Evolutionary conservation across 2,888 invertebrate genomes (phyloP).

Genomic region (Lamellibrachia satsuma): DNA sequence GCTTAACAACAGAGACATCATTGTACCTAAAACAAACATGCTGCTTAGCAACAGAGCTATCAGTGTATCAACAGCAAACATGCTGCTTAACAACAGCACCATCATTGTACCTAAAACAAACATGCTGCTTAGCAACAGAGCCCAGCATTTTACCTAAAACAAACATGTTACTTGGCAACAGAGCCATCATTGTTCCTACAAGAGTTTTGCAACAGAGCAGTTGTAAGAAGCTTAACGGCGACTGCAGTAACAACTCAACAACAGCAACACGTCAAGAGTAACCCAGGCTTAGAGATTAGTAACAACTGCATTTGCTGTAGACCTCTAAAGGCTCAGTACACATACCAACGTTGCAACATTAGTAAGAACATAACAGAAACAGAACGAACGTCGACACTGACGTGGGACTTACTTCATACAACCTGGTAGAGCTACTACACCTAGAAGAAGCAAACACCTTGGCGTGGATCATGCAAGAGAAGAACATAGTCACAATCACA

Average conservation of each 20-base stretch:
- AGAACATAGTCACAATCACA: not conserved
- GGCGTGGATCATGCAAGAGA: slow-evolving; percentile 17
- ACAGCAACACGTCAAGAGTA: too few species aligned
- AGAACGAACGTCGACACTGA: not conserved
- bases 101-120: not conserved
- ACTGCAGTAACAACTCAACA: too few species aligned
- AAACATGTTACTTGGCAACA: not conserved
- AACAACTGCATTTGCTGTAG: too few species aligned
- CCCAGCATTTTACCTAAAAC: too few species aligned
- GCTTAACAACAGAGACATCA: not conserved
- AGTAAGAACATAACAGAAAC: not conserved
- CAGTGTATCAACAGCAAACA: not conserved
- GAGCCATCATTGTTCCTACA: not conserved
- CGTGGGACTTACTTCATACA: not conserved
- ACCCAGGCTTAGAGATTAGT: too few species aligned
- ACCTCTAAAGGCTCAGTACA: too few species aligned
- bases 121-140: not conserved
- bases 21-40: not conserved
- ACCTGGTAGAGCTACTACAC: slow-evolving; percentile 6
- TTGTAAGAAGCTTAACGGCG: too few species aligned
- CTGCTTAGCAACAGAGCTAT: not conserved
- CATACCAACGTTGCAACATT: not conserved
- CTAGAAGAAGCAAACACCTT: slow-evolving; percentile 13
- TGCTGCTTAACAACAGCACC: too few species aligned
- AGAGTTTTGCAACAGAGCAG: too few species aligned